Conservation (phyloP, 2,888 invertebrate species). For the Drosophila mayaguana region DNA sequence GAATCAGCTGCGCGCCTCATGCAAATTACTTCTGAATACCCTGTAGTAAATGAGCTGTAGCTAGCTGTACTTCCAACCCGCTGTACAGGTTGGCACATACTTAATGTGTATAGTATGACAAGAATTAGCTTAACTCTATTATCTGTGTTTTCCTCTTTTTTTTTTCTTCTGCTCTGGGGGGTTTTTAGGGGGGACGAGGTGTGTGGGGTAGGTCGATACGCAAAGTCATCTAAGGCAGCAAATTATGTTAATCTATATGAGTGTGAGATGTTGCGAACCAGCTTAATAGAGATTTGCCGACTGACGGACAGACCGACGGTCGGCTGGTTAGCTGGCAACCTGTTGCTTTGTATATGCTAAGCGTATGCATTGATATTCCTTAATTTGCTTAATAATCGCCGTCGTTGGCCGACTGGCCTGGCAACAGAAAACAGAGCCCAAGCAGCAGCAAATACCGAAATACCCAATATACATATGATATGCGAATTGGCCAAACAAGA, state of each 20-base stretch:
- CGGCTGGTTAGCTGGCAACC: conserved; percentile 57
- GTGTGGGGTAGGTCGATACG: conserved; percentile 51
- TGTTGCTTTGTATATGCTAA: conserved; percentile 77
- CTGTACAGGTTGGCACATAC: background rate
- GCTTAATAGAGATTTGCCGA: conserved; percentile 68
- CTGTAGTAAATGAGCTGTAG: background rate
- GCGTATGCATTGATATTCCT: conserved; percentile 74
- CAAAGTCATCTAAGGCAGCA: conserved; percentile 53
- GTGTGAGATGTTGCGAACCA: conserved; percentile 54
- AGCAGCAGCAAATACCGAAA: conserved; percentile 4
- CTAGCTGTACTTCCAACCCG: background rate
- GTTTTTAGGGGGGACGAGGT: background rate
- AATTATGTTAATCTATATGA: conserved; percentile 55
- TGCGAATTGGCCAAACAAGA: conserved; percentile 19
- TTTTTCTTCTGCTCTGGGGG: background rate
- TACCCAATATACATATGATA: conserved; percentile 4
- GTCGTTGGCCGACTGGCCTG: conserved; percentile 57
- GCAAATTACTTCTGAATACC: conserved; percentile 30
- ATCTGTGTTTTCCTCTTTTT: background rate
- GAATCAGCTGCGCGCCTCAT: conserved; percentile 50
- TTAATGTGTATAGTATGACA: no score
- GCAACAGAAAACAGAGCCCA: conserved; percentile 53
- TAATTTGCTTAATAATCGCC: conserved; percentile 77
- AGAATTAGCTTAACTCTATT: background rate
- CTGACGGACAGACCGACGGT: conserved; percentile 22